Evolutionary conservation across 2,113 vertebrate genomes (phyloP), one percentile per base, ranked within the genome.

Genomic region (Podarcis cretensis): DNA sequence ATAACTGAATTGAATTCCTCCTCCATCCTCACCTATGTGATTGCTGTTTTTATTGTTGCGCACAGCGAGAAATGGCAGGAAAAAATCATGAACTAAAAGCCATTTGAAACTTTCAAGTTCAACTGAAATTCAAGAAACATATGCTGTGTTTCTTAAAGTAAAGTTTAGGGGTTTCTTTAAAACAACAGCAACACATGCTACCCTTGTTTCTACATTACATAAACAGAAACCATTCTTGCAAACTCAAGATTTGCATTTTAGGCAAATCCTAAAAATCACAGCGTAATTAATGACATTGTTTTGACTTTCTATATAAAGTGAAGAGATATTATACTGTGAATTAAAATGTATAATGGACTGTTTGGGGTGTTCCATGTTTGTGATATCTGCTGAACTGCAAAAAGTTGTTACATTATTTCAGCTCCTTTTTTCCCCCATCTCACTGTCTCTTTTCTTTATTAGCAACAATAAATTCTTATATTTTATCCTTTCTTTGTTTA

Each of bases 401-500:
- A 90, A 71, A 90, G 66, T 92, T 94, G 86, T 48, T 6, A 84
- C 59, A 87, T 90, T 92, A 91, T 87, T 93, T 84, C 85, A 81
- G 84, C 91, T 89, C 35, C 87, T 92, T 40, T 68, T 54, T 9
- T 5, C 0, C 0, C 77, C 35, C 32, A 2, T 20, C 32, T 32
- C 77, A 1, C 43, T 14, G 21, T 48, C 84, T 5, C 7, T 91
- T 93, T 92, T 94, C 88, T 95, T 95, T 95, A 94, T 93, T 79
- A 57, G 8, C 66, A 89, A 65, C 57, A 83, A 93, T 94, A 95
- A 95, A 96, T 96, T 93, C 88, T 93, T 92, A 89, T 80, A 59
- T 35, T 92, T 95, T 93, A 48, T 73, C 76, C 91, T 95, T 83
- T 74, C 81, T 92, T 78, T 69, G 92, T 94, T 95, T 93, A 93